Evolutionary conservation across 2,888 invertebrate species (phyloP).

Genomic region (Caenorhabditis uteleia): DNA sequence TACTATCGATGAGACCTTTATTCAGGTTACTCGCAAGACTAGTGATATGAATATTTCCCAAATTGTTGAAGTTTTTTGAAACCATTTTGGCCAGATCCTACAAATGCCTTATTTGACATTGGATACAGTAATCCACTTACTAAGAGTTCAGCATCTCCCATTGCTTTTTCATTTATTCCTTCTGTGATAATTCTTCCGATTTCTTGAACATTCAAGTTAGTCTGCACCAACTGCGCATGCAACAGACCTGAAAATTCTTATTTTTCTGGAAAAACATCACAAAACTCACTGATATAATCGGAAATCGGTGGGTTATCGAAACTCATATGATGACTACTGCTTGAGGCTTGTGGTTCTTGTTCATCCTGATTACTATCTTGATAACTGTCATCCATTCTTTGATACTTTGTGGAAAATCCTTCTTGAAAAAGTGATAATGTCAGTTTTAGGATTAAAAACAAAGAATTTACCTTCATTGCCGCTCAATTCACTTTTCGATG

Average conservation of each 20-base stretch:
- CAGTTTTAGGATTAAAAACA: too few relatives aligned
- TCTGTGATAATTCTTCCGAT: conserved; percentile 22
- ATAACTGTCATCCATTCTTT: background rate
- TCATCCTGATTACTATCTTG: background rate
- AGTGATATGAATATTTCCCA: conserved; percentile 21
- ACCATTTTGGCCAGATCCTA: conserved; percentile 2
- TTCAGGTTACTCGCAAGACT: conserved; percentile 14
- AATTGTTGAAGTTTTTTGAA: background rate
- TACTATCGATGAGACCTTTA: conserved; percentile 16
- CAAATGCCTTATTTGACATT: background rate
- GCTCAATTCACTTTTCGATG: background rate
- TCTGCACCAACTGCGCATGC: conserved; percentile 7
- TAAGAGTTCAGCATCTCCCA: conserved; percentile 5
- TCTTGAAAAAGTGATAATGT: too few relatives aligned
- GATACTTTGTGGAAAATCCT: too few relatives aligned
- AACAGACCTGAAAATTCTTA: conserved; percentile 1
- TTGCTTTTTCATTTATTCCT: conserved; percentile 11
- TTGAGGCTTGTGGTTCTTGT: background rate
- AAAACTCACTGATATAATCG: too few relatives aligned
- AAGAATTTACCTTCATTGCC: background rate
- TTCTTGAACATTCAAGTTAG: conserved; percentile 15
- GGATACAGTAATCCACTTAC: conserved; percentile 1
- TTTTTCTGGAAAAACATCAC: background rate
- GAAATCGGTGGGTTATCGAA: too few relatives aligned
- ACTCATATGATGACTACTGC: too few relatives aligned